phyloP scores from a whole-genome alignment of 2,888 invertebrate species.

The Dynastes grantii region DNA sequence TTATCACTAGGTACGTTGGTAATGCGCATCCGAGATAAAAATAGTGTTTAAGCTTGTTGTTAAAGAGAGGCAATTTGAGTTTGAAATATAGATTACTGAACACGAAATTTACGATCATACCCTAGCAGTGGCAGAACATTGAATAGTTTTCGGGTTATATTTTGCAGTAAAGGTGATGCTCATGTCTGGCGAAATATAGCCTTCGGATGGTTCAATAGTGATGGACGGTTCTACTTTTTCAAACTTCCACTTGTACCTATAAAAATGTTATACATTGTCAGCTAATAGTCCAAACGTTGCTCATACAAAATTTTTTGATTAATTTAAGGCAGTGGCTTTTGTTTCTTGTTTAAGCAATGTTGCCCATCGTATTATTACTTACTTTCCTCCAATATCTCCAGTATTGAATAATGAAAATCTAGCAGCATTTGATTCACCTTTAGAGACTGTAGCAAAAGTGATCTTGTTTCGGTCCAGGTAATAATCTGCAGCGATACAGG shows the following conservation, averaged over 20 bases:
- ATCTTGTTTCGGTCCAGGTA: conserved; percentile 71
- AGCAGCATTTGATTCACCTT: conserved; percentile 68
- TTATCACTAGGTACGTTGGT: too few species aligned
- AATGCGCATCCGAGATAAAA: too few species aligned
- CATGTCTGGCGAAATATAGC: conserved; percentile 77
- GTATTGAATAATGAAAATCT: conserved; percentile 72
- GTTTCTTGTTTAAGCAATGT: too few species aligned
- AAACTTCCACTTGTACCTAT: conserved; percentile 73
- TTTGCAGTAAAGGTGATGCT: conserved; percentile 77
- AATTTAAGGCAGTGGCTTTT: too few species aligned
- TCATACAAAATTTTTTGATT: too few species aligned
- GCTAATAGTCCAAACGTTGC: too few species aligned
- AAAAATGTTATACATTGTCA: conserved; percentile 26
- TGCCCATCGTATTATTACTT: conserved; percentile 34
- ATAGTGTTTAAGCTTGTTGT: too few species aligned
- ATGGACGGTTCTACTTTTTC: conserved; percentile 72
- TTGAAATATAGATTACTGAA: too few species aligned
- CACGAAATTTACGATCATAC: conserved; percentile 57
- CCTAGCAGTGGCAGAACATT: conserved; percentile 65
- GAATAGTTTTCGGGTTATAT: conserved; percentile 74
- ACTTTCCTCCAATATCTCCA: conserved; percentile 75
- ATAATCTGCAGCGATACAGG: conserved; percentile 72
- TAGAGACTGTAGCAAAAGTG: conserved; percentile 73
- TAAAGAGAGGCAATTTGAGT: too few species aligned
- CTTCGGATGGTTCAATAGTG: conserved; percentile 75